Evolutionary conservation across 1,140 invertebrate genomes (phyloP).

Genomic region (Drosophila equinoxialis): DNA sequence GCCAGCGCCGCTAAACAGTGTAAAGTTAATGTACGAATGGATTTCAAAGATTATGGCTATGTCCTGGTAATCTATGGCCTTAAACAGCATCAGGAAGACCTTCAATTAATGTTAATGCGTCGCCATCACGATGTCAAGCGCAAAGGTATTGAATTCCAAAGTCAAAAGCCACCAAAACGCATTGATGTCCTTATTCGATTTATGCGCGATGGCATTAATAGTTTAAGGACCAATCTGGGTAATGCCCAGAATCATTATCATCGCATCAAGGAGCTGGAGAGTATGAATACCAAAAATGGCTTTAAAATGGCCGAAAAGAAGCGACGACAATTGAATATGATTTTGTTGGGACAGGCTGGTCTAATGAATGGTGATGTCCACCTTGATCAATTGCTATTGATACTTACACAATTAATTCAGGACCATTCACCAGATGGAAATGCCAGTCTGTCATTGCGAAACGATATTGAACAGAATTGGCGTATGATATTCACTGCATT

Average conservation of each 20-base stretch:
- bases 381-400: conserved; percentile 81
- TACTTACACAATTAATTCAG: conserved; percentile 82
- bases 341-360: conserved; percentile 84
- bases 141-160: conserved; percentile 56
- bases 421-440: conserved; percentile 77
- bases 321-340: conserved; percentile 84
- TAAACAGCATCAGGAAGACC: conserved; percentile 83
- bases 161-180: conserved; percentile 65
- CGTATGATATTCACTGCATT: conserved; percentile 83
- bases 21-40: conserved; percentile 81
- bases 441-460: conserved; percentile 78
- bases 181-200: conserved; percentile 64
- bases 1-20: conserved; percentile 74
- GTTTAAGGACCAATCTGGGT: conserved; percentile 67
- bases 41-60: conserved; percentile 80
- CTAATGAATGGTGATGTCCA: conserved; percentile 83
- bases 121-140: conserved; percentile 64
- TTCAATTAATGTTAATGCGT: conserved; percentile 82
- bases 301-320: conserved; percentile 80
- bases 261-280: conserved; percentile 83
- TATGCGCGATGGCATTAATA: conserved; percentile 68
- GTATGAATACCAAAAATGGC: conserved; percentile 83
- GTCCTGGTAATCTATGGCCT: conserved; percentile 84
- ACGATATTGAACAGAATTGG: conserved; percentile 84
- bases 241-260: conserved; percentile 82